Percentiles rank a stretch among this genome's conserved stretches.
Conservation (phyloP, 2,888 invertebrate species). For the Malacosoma neustria region DNA sequence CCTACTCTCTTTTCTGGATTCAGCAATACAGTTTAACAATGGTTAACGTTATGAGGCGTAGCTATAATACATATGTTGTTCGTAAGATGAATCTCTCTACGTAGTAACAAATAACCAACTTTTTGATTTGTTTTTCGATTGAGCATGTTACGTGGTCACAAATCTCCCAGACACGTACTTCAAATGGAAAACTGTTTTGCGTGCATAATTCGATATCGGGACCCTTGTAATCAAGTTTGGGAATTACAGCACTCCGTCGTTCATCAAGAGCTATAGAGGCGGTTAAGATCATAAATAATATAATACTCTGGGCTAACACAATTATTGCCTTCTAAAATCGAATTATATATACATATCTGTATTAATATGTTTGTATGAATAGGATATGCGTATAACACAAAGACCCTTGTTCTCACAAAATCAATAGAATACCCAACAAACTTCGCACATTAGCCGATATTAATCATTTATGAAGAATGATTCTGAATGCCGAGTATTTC, state of each 20-base stretch:
- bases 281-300: constrained; percentile 23
- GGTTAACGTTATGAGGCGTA: too few species aligned
- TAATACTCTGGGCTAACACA: not conserved
- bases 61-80: too few species aligned
- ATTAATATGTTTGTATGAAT: not conserved
- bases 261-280: constrained; percentile 23
- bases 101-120: too few species aligned
- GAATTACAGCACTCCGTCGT: constrained; percentile 44
- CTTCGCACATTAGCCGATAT: not conserved
- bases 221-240: constrained; percentile 48
- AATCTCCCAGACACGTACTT: too few species aligned
- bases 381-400: not conserved
- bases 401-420: not conserved
- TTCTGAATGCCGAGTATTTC: too few species aligned
- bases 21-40: too few species aligned
- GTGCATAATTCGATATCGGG: constrained; percentile 39
- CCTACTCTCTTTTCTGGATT: too few species aligned
- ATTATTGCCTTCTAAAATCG: not conserved
- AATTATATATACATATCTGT: not conserved
- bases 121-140: too few species aligned
- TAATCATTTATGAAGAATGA: not conserved
- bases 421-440: not conserved
- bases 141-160: too few species aligned
- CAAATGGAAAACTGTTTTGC: constrained; percentile 24
- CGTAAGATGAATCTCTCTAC: too few species aligned